Evolutionary conservation across 2,113 vertebrate genomes (phyloP).

Genomic region (Saguinus midas): DNA sequence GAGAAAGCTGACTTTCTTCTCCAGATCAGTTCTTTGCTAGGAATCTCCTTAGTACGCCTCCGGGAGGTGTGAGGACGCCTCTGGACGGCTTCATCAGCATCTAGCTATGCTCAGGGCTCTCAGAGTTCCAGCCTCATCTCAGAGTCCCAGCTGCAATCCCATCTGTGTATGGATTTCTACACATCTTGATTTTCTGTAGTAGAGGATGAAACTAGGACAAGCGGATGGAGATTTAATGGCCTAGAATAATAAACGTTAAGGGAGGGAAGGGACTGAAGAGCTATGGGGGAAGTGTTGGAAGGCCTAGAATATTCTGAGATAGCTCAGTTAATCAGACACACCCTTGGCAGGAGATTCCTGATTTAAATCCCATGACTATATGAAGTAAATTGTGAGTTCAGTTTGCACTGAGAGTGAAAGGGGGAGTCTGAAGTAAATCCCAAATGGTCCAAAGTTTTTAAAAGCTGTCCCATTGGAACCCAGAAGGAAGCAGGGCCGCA

Average conservation of each 20-base stretch:
- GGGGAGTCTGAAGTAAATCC: not conserved
- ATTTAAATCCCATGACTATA: not conserved
- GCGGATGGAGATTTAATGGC: not conserved
- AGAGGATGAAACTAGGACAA: not conserved
- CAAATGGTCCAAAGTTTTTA: not conserved
- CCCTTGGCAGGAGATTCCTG: not conserved
- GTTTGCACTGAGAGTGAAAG: not conserved
- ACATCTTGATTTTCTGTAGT: not conserved
- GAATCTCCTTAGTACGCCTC: not conserved
- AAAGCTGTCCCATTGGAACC: not conserved
- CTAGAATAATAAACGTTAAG: not conserved
- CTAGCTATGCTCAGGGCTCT: rapidly evolving
- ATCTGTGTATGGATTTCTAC: rapidly evolving
- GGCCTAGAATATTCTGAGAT: not conserved
- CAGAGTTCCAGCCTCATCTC: not conserved
- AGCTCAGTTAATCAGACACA: not conserved
- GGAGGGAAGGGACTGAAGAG: too few relatives aligned
- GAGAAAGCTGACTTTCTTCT: not conserved
- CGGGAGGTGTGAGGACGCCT: not conserved
- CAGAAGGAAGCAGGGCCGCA: not conserved
- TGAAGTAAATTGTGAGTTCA: not conserved
- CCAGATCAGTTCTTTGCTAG: not conserved
- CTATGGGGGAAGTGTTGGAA: rapidly evolving
- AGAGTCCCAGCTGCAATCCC: not conserved
- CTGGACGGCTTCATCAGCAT: not conserved